These are phyloP conservation scores for Anhinga rufa DNA, from an alignment of 2,113 vertebrate species.

Conservation along the genomic window DNA sequence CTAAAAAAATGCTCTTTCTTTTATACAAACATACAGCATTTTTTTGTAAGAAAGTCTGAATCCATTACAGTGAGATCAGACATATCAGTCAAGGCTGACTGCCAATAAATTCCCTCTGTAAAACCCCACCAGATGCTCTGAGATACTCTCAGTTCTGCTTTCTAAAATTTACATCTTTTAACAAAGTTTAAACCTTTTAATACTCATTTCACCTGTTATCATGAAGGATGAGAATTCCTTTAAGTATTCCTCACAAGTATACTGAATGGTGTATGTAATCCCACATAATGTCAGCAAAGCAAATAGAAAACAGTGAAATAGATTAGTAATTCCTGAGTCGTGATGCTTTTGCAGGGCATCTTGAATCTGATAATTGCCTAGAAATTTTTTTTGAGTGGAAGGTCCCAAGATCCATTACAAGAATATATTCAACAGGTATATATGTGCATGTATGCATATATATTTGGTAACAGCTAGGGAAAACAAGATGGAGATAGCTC, in stretches of 20 bases:
- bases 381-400: not conserved
- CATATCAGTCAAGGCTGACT: not conserved
- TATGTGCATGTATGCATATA: rapidly evolving
- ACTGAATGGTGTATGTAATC: not conserved
- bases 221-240: not conserved
- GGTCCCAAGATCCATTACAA: not conserved
- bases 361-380: not conserved
- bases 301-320: not conserved
- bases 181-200: not conserved
- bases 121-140: not conserved
- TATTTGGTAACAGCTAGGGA: not conserved
- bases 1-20: not conserved
- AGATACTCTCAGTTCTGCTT: not conserved
- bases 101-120: not conserved
- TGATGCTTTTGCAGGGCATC: not conserved
- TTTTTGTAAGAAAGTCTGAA: not conserved
- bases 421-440: not conserved
- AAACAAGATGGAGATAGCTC: not conserved
- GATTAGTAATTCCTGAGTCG: not conserved
- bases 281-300: not conserved
- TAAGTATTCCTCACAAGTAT: not conserved
- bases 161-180: not conserved
- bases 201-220: not conserved
- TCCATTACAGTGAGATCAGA: not conserved
- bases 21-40: not conserved